phyloP scores from a whole-genome alignment of 1,140 invertebrate species.

The Brachionus paranguensis region DNA sequence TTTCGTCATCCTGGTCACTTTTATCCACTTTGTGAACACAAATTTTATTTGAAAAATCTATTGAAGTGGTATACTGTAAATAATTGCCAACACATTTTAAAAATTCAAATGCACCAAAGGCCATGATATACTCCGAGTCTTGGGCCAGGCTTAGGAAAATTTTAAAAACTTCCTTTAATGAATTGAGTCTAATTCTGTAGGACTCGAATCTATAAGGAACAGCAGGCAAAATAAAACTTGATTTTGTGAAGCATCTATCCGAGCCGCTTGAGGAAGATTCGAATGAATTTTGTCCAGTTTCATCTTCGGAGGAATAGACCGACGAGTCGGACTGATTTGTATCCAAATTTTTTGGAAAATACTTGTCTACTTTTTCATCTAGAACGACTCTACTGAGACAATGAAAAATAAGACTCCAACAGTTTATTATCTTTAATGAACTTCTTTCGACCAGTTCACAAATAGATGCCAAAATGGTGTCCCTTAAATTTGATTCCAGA shows the following conservation, averaged over 20 bases:
- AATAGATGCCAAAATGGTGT: background rate
- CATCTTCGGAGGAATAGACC: background rate
- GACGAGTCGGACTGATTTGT: background rate
- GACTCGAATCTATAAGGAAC: background rate
- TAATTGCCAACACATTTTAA: slow-evolving; percentile 16
- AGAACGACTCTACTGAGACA: background rate
- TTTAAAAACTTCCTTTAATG: background rate
- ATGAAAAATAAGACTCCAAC: background rate
- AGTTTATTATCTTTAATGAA: background rate
- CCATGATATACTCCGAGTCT: background rate
- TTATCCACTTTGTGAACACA: background rate
- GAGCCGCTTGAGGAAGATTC: background rate
- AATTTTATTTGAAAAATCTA: background rate
- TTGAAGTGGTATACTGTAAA: background rate
- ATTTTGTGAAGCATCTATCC: background rate
- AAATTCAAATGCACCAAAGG: background rate
- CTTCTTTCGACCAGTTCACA: slow-evolving; percentile 8
- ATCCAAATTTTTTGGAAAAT: background rate
- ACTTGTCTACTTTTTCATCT: background rate
- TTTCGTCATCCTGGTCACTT: background rate
- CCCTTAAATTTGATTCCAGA: background rate
- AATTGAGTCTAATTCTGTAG: background rate
- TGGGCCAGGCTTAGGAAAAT: background rate
- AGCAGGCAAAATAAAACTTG: background rate
- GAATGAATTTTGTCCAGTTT: background rate